Base-by-base conservation (phyloP, 2,888 invertebrate genomes). In the Trachelus iudaicus region DNA sequence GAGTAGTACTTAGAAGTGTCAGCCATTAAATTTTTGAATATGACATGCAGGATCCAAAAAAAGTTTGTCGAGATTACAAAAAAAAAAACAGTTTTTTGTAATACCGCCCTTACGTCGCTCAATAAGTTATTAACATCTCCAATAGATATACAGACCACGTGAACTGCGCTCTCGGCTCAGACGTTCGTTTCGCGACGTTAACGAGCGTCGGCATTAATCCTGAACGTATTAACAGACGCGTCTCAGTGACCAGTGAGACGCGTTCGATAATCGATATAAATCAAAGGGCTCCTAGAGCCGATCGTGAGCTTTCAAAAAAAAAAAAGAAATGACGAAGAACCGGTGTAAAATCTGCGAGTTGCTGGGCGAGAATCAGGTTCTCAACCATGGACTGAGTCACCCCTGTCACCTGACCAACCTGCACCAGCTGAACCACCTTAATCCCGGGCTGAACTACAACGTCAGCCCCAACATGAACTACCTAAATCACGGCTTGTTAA, bases 331-430 rank as follows among this genome's bases (percentile, higher is more conserved):
- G 89, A 87, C 88, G 83, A 90, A 90, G 81, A 86, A 83, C 78
- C 88, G 86, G 74, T 90, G 90, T 82, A 88, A 87, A 78, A 87
- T 89, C 76, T 90, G 90, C 85, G 89, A 90, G 80, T 78, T 89
- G 76, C 81, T 89, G 69, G 89, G 89, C 68, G 89, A 88, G 79
- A 85, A 81, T 69, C 83, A 85, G 76, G 81, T 87, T 75, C 78
- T 83, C 69, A 86, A 86, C 83, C 87, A 87, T 77, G 88, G 87
- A 23, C 81, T 87, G 76, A 89, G 86, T 81, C 87, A 89, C 77
- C 88, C 89, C n/a, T 88, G 89, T 83, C 89, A 89, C 80, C 84
- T 88, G 81, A 86, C 88, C 75, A 87, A 86, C 75, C 83, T 88
- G 23, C 88, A 88, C 79, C 87, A 88, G 83, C 83, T 87, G 78